Percentiles rank a stretch among this genome's conserved stretches.
Evolutionary conservation across 2,888 invertebrate genomes (phyloP).

Genomic region (Tenthredo notha): DNA sequence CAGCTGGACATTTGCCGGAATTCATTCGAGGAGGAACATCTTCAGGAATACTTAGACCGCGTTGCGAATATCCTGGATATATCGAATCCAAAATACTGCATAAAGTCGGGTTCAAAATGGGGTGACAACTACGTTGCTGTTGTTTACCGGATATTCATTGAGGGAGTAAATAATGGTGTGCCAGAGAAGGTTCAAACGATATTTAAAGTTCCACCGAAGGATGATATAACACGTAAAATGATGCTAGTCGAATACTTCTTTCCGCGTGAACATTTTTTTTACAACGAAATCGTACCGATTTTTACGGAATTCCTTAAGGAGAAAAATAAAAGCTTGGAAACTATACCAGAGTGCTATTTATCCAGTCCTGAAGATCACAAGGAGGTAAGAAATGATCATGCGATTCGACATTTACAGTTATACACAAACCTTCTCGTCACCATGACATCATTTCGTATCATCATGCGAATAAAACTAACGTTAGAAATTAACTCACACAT

Average conservation of each 20-base stretch:
- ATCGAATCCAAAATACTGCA: background rate
- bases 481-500: background rate
- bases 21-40: conserved; percentile 19
- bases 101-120: conserved; percentile 37
- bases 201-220: conserved; percentile 22
- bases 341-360: conserved; percentile 56
- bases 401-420: background rate
- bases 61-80: background rate
- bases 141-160: conserved; percentile 57
- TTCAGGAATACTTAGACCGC: conserved; percentile 16
- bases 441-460: background rate
- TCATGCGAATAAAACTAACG: background rate
- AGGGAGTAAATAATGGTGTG: conserved; percentile 57
- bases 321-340: conserved; percentile 9
- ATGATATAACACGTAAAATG: background rate
- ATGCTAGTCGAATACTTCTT: conserved; percentile 55
- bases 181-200: background rate
- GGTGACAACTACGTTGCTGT: conserved; percentile 62
- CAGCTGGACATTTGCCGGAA: background rate
- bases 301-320: conserved; percentile 54
- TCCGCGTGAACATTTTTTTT: conserved; percentile 60
- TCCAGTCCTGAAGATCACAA: conserved; percentile 36
- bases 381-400: conserved; percentile 58
- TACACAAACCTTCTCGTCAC: background rate
- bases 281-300: conserved; percentile 55